Percentiles rank a stretch among this genome's conserved stretches.
Evolutionary conservation across 2,797 vertebrate genomes (phyloP).

Genomic region (Australoheros facetus): DNA sequence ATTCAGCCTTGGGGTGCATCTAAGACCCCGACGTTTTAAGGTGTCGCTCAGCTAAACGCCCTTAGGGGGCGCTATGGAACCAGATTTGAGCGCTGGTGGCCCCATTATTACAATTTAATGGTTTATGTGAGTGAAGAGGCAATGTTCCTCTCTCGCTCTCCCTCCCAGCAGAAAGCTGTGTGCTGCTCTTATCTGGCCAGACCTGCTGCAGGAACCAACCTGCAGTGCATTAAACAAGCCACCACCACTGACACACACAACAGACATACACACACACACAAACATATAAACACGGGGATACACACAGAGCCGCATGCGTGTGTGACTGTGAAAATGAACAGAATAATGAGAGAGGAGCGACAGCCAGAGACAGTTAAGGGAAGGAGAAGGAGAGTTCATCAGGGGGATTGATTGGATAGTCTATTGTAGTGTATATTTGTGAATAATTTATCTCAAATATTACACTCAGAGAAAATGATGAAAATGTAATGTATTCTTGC

Average conservation of each 20-base stretch:
- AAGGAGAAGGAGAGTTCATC: constrained; percentile 63
- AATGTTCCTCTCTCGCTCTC: constrained; percentile 62
- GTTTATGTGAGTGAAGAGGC: constrained; percentile 75
- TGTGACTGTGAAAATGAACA: constrained; percentile 65
- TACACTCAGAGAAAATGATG: constrained; percentile 40
- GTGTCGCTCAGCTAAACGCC: constrained; percentile 36
- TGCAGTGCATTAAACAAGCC: constrained; percentile 82
- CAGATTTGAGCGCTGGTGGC: constrained; percentile 70
- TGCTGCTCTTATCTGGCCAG: constrained; percentile 81
- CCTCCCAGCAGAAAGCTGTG: constrained; percentile 71
- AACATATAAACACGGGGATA: constrained; percentile 28
- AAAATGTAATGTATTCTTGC: constrained; percentile 17
- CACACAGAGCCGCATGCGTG: constrained; percentile 35
- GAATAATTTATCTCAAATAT: constrained; percentile 57
- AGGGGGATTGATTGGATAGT: constrained; percentile 56
- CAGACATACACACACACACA: constrained; percentile 22
- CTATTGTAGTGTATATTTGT: constrained; percentile 62
- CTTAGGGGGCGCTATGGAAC: constrained; percentile 79
- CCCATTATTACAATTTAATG: constrained; percentile 77
- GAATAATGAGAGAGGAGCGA: constrained; percentile 70
- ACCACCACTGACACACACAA: constrained; percentile 46
- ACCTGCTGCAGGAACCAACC: constrained; percentile 82
- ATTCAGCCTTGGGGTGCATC: constrained; percentile 22
- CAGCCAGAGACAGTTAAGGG: constrained; percentile 52
- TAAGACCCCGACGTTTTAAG: background rate